Base-by-base conservation (phyloP, 2,797 vertebrate genomes). In the Xenopus petersii region DNA sequence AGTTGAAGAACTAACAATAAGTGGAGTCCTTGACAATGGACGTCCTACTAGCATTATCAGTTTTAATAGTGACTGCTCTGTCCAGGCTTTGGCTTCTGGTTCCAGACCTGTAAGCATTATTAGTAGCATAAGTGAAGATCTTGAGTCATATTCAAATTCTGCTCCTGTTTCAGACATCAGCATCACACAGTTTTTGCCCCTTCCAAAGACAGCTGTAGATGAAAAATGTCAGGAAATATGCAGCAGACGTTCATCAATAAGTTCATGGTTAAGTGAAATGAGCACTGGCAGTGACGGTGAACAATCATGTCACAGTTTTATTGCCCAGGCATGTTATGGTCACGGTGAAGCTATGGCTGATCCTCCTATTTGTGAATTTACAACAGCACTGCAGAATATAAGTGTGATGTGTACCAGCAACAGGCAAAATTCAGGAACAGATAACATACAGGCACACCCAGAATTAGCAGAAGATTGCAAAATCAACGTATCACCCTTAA, bases 1-100 rank as follows among this genome's bases (percentile, higher is more conserved):
- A 83, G 96, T 98, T 73, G 96, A 98, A 86, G 98, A 98, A 77
- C 91, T 98, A 80, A 97, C 95, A 79, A 93, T 98, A 79, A 95
- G 93, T 16, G 94, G 95, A 12, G 90, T 92, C 46, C 81, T 94
- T 51, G 91, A 93, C 72, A 90, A 88, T 0, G 93, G 90, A 12
- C 91, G 94, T 3, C 93, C 93, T 0, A 92, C 94, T 58, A 98
- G 95, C 81, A 93, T 98, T 66, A 93, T 97, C 84, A 96, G 94
- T 80, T 94, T 97, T 84, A 93, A 93, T 81, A 97, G 98, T 0
- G 88, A 91, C 51, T 94, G 92, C 81, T 94, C 94, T 0, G 86
- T 92, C 69, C 91, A 92, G 63, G 86, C 85, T 71, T 82, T 95
- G 80, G 88, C 90, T 11, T 91, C 91, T 0, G 90, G 91, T 60